Evolutionary conservation across 2,113 vertebrate genomes (phyloP).

Genomic region (Onychorhynchus coronatus): DNA sequence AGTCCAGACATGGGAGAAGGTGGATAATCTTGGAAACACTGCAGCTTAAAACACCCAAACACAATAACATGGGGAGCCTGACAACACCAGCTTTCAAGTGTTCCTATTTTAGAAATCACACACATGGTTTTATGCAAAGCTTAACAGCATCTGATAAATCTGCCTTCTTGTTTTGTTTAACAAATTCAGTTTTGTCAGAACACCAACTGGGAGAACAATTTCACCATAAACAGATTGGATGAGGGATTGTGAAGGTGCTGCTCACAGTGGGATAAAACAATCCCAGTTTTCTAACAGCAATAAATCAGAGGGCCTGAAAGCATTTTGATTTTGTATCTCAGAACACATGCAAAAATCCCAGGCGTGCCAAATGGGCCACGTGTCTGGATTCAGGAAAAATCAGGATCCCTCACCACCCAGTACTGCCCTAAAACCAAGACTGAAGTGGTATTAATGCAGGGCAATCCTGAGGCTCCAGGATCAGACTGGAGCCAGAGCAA

Average conservation of each 20-base stretch:
- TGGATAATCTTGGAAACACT: not conserved
- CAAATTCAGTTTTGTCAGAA: not conserved
- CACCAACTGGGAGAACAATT: not conserved
- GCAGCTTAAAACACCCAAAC: not conserved
- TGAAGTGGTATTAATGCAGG: not conserved
- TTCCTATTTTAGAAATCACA: not conserved
- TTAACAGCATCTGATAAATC: not conserved
- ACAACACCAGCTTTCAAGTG: not conserved
- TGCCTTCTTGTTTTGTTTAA: not conserved
- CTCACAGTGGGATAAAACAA: accelerated
- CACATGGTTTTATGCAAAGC: not conserved
- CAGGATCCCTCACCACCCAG: not conserved
- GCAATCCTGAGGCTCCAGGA: not conserved
- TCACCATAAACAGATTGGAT: not conserved
- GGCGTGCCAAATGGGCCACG: accelerated
- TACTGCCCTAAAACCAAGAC: not conserved
- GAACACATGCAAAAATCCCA: not conserved
- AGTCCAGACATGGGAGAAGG: not conserved
- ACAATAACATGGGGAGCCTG: accelerated
- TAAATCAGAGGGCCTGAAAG: not conserved
- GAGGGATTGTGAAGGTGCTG: not conserved
- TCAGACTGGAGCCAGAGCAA: not conserved
- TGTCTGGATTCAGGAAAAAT: not conserved
- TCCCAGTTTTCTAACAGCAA: not conserved
- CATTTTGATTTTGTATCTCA: not conserved